These are phyloP conservation scores for Drymodes brunneopygia DNA, from an alignment of 2,113 vertebrate species.

Conservation along the genomic window DNA sequence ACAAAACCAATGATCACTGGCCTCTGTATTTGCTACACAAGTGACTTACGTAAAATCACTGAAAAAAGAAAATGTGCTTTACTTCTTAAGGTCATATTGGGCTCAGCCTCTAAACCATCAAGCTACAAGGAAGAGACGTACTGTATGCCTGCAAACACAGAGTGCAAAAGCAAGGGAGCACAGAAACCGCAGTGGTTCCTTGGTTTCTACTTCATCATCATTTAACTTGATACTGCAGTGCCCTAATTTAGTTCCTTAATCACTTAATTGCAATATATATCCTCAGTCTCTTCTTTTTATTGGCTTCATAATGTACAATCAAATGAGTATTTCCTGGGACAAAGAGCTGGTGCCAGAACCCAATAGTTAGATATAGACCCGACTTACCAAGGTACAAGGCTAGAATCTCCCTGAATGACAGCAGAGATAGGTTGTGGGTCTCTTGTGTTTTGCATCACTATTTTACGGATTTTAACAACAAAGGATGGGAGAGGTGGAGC, in stretches of 20 bases:
- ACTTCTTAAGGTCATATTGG: neutral
- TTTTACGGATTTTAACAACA: neutral
- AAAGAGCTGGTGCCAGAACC: neutral
- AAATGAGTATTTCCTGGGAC: neutral
- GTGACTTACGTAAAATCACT: neutral
- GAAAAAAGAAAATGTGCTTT: neutral
- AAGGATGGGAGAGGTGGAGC: neutral
- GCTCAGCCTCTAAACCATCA: neutral
- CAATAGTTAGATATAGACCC: neutral
- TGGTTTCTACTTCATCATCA: neutral
- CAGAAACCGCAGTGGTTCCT: neutral
- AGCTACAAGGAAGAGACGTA: neutral
- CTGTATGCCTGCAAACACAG: neutral
- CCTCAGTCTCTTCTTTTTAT: neutral
- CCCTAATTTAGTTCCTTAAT: neutral
- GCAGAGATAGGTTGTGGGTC: neutral
- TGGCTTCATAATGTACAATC: neutral
- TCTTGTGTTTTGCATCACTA: accelerated
- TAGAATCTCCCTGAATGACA: neutral
- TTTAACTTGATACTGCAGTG: neutral
- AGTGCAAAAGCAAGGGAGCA: neutral
- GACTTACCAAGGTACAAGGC: neutral
- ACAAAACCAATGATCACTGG: neutral
- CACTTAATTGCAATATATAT: neutral
- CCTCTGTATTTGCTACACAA: neutral